These are phyloP conservation scores for Criorhina ranunculi DNA, from an alignment of 2,888 invertebrate genomes.

Conservation along the genomic window DNA sequence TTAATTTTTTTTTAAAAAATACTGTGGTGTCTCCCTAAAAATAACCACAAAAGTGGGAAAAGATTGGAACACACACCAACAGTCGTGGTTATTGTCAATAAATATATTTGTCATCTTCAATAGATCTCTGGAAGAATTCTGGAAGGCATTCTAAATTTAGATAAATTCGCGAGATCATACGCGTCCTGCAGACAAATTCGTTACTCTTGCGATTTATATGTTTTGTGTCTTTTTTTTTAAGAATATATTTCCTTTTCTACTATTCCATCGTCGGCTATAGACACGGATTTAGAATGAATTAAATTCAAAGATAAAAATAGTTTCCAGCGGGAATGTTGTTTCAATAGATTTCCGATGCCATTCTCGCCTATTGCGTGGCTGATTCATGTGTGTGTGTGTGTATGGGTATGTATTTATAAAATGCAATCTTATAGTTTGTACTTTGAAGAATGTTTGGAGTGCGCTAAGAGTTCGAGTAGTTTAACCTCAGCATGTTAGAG, in stretches of 20 bases:
- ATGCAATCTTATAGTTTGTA: constrained; percentile 57
- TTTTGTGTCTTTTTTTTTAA: constrained; percentile 2
- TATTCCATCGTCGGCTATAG: constrained; percentile 23
- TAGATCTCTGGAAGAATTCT: constrained; percentile 46
- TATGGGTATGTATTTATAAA: constrained; percentile 12
- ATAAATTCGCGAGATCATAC: constrained; percentile 28
- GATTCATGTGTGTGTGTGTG: neutral
- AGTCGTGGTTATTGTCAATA: constrained; percentile 69
- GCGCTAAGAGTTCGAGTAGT: constrained; percentile 63
- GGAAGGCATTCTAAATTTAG: constrained; percentile 63
- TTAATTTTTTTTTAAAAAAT: constrained; percentile 35
- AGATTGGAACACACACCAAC: constrained; percentile 22
- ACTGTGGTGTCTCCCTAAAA: constrained; percentile 34
- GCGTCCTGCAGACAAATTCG: constrained; percentile 48
- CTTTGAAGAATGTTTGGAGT: constrained; percentile 71
- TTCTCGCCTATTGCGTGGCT: constrained; percentile 19
- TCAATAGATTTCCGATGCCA: constrained; percentile 27
- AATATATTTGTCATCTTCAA: constrained; percentile 53
- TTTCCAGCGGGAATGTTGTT: constrained; percentile 47
- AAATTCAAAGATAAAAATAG: constrained; percentile 65
- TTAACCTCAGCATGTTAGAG: constrained; percentile 70
- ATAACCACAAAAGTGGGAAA: constrained; percentile 12
- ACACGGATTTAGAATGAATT: constrained; percentile 61
- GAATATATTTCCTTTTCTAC: constrained; percentile 25
- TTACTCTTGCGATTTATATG: constrained; percentile 14